A percentile compares a stretch with the other conserved stretches of the same genome.
phyloP scores from a whole-genome alignment of 2,888 invertebrate genomes.

The Amphipoea oculea region DNA sequence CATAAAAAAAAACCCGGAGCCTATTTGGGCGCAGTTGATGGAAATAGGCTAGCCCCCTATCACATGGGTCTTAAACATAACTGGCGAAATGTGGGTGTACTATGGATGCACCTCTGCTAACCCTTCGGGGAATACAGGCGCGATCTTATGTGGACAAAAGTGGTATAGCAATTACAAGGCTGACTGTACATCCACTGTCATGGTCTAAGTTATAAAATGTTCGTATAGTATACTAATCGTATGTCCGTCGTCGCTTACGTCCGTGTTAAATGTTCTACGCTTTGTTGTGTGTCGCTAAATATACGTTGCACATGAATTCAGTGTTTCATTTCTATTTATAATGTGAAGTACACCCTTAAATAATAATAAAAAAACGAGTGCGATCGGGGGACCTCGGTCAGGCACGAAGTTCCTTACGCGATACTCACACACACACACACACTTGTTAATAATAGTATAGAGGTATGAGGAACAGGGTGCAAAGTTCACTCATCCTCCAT shows the following conservation, averaged over 20 bases:
- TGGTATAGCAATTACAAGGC: not conserved
- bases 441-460: not conserved
- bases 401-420: not conserved
- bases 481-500: no score
- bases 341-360: not conserved
- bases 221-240: constrained; percentile 33
- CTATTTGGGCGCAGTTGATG: not conserved
- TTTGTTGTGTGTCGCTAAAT: constrained; percentile 82
- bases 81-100: not conserved
- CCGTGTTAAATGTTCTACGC: constrained; percentile 80
- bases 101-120: not conserved
- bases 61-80: no score
- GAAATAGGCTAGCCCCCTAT: not conserved
- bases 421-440: not conserved
- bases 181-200: not conserved
- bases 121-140: not conserved
- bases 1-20: no score
- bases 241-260: constrained; percentile 67
- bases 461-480: no score
- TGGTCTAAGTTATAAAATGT: constrained; percentile 30
- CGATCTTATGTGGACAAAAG: not conserved
- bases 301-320: constrained; percentile 64
- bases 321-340: constrained; percentile 60
- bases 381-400: not conserved
- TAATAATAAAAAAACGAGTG: not conserved